Percentiles rank a stretch among this genome's conserved stretches.
Evolutionary conservation across 1,140 invertebrate genomes (phyloP).

Genomic region (Formica selysi): DNA sequence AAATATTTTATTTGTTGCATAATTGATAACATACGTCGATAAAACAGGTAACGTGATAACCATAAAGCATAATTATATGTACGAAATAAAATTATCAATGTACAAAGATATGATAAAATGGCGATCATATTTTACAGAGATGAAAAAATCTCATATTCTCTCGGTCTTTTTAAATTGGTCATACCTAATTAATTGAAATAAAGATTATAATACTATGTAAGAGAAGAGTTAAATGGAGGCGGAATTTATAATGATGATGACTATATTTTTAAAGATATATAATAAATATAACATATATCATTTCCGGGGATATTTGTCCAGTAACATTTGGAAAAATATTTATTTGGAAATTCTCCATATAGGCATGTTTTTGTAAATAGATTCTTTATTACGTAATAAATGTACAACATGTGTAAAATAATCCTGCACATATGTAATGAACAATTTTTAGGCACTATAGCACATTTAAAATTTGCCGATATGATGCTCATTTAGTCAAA

Average conservation of each 20-base stretch:
- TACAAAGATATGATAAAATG: neutral
- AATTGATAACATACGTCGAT: neutral
- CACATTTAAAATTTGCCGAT: neutral
- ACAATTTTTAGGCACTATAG: conserved; percentile 5
- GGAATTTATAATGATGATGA: no score
- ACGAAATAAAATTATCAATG: neutral
- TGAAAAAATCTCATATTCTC: neutral
- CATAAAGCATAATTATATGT: neutral
- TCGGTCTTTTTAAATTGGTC: neutral
- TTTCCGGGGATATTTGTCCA: neutral
- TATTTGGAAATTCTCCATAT: neutral
- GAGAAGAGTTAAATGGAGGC: neutral
- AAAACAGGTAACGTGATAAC: neutral
- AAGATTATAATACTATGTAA: neutral
- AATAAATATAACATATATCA: neutral
- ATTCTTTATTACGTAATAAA: conserved; percentile 53
- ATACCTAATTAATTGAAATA: neutral
- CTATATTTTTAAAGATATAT: no score
- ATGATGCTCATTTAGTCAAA: neutral
- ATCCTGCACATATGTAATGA: conserved; percentile 29
- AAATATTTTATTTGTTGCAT: neutral
- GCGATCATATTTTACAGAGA: neutral
- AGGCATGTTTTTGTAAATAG: conserved; percentile 32
- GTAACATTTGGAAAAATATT: neutral
- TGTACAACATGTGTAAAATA: conserved; percentile 57